A percentile compares a stretch with the other conserved stretches of the same genome.
Evolutionary conservation across 2,113 vertebrate genomes (phyloP).

Genomic region (Plecotus auritus): DNA sequence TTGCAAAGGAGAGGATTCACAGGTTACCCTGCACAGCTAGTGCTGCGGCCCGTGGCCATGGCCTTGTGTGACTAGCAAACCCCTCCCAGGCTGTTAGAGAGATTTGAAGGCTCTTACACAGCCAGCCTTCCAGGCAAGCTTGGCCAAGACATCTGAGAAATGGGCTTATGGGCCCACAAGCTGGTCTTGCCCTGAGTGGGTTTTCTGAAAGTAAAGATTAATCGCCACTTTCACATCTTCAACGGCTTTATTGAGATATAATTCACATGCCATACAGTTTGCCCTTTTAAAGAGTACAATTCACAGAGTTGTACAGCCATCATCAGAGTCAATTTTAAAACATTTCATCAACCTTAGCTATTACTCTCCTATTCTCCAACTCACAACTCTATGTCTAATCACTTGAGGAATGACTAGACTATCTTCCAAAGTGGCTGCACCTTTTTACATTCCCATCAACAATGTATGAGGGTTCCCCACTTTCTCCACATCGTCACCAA

Average conservation of each 20-base stretch:
- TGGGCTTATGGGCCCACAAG: not conserved
- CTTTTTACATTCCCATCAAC: not conserved
- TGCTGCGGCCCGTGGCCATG: not conserved
- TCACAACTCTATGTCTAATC: not conserved
- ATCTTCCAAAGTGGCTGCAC: not conserved
- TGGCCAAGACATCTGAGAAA: not conserved
- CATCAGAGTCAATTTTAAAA: not conserved
- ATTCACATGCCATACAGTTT: not conserved
- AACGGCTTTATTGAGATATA: not conserved
- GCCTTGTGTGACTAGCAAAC: not conserved
- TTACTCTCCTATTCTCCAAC: not conserved
- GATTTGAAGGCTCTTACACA: not conserved
- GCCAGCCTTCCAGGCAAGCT: not conserved
- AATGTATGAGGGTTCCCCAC: not conserved
- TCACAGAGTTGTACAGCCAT: not conserved
- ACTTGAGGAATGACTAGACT: not conserved
- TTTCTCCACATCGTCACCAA: not conserved
- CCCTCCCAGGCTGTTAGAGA: not conserved
- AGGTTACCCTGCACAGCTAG: not conserved
- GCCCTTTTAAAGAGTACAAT: not conserved
- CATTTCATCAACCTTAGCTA: not conserved
- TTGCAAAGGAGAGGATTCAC: not conserved
- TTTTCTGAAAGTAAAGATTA: not conserved
- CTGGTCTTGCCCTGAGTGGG: fast-evolving
- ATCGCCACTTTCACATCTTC: not conserved